These are phyloP conservation scores for Cydia strobilella DNA, from an alignment of 1,140 invertebrate species.

Conservation along the genomic window DNA sequence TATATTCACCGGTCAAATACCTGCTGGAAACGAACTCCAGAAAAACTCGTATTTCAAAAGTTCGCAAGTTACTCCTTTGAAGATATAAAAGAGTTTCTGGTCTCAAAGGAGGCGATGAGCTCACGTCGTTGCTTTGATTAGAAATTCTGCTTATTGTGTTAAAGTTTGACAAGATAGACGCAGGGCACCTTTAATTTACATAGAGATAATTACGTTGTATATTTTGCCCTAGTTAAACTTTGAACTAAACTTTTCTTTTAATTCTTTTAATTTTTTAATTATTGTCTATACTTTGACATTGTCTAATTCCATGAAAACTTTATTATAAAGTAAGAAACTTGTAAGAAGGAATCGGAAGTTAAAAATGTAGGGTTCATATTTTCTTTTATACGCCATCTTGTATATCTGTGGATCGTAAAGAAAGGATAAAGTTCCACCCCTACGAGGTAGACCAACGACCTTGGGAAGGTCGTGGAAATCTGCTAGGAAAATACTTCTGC, in stretches of 20 bases:
- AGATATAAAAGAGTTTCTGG: constrained; percentile 50
- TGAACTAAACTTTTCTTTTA: background rate
- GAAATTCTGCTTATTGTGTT: constrained; percentile 51
- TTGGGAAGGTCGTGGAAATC: constrained; percentile 37
- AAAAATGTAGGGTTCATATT: no score
- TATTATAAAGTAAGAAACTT: no score
- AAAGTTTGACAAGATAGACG: constrained; percentile 33
- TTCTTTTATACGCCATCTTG: no score
- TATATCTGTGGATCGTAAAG: background rate
- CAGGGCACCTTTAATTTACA: constrained; percentile 31
- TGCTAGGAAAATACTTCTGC: no score
- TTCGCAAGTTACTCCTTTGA: constrained; percentile 43
- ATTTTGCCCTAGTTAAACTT: constrained; percentile 10
- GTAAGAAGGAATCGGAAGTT: background rate
- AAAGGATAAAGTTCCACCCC: background rate
- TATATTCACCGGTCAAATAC: constrained; percentile 18
- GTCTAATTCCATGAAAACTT: background rate
- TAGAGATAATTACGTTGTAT: constrained; percentile 1
- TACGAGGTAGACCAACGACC: constrained; percentile 36
- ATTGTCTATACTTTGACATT: no score
- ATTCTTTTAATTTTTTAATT: no score
- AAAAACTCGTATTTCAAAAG: constrained; percentile 44
- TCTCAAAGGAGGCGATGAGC: constrained; percentile 52
- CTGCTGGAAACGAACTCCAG: constrained; percentile 6
- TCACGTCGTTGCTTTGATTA: constrained; percentile 63